Evolutionary conservation across 1,140 invertebrate species (phyloP), one percentile per base, ranked within the genome.

Genomic region (Protaetia brevitarsis): DNA sequence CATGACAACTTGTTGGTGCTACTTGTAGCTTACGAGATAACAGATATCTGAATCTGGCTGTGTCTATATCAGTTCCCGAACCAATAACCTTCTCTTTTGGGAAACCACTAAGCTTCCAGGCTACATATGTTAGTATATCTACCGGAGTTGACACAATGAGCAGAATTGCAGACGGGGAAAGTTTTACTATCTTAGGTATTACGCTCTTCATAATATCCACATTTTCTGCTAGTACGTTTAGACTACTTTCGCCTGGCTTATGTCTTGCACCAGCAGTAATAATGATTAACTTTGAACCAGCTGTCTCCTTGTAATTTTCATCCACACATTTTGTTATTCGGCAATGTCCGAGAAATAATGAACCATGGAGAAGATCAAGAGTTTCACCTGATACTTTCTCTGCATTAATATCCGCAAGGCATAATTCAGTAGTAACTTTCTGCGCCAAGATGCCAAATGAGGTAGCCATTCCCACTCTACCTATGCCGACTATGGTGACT

Each of bases 81-180:
- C 94, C 94, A 73, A 96, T 90, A 7, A 96, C 91, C 31, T 88
- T 86, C 73, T 94, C 86, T 73, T 89, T 88, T 10, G 94, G 93
- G 66, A 96, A 80, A 2, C 94, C 93, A 68, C 92, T 94, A 23
- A 96, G 74, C 76, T 95, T 96, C 94, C 94, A 96, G 3, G 93
- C 88, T n/a, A 96, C 91, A 74, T 95, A 95, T 3, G 93, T 95
- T 65, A 96, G 79, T 70, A 96, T 89, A 75, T 96, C 94, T 3
- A 95, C 93, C 59, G 94, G 94, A 79, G 96, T 96, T 62, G 91
- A 94, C 0, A 96, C 93, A 71, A 96, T 88, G 26, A 96, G 74
- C 11, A 96, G 79, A 61, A 95, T 88, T 16, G 92, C 87, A 69
- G 96, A 85, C 1, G 94, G 94, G 68, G 91, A 94, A 80, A 94